Evolutionary conservation across 2,797 vertebrate species (phyloP).

Genomic region (Pseudopleuronectes americanus): DNA sequence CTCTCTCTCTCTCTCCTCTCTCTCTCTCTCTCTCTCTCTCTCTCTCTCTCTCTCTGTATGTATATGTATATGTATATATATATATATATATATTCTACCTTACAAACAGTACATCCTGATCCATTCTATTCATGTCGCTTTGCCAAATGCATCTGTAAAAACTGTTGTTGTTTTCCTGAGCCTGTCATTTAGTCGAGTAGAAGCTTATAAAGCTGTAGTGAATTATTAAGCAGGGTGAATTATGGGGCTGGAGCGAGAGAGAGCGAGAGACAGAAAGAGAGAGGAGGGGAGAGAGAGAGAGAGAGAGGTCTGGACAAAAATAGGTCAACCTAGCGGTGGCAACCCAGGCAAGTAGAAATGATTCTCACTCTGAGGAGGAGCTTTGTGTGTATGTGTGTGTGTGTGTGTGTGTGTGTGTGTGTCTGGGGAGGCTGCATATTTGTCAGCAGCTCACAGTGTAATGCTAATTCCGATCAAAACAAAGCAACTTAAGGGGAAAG

Average conservation of each 20-base stretch:
- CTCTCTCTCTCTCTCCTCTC: too few relatives aligned
- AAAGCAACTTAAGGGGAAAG: slow-evolving; percentile 55
- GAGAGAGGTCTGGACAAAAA: slow-evolving; percentile 79
- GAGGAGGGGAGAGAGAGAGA: slow-evolving; percentile 33
- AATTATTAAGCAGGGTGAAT: slow-evolving; percentile 84
- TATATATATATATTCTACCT: neutral
- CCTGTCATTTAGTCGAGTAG: slow-evolving; percentile 67
- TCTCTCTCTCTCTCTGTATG: too few relatives aligned
- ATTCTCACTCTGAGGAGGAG: slow-evolving; percentile 77
- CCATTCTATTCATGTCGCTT: slow-evolving; percentile 33
- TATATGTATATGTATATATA: too few relatives aligned
- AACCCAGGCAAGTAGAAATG: slow-evolving; percentile 81
- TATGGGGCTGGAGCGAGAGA: slow-evolving; percentile 70
- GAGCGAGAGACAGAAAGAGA: slow-evolving; percentile 35
- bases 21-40: too few relatives aligned
- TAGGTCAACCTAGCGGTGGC: slow-evolving; percentile 84
- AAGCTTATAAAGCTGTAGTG: slow-evolving; percentile 74
- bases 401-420: slow-evolving; percentile 34
- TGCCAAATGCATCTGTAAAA: slow-evolving; percentile 52
- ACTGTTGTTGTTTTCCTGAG: slow-evolving; percentile 60
- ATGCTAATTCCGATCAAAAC: slow-evolving; percentile 57
- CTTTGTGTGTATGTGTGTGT: slow-evolving; percentile 36
- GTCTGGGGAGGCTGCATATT: slow-evolving; percentile 53
- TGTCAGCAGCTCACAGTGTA: slow-evolving; percentile 61
- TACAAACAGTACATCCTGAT: neutral